phyloP scores from a whole-genome alignment of 2,888 invertebrate species.

The Tinea trinotella region DNA sequence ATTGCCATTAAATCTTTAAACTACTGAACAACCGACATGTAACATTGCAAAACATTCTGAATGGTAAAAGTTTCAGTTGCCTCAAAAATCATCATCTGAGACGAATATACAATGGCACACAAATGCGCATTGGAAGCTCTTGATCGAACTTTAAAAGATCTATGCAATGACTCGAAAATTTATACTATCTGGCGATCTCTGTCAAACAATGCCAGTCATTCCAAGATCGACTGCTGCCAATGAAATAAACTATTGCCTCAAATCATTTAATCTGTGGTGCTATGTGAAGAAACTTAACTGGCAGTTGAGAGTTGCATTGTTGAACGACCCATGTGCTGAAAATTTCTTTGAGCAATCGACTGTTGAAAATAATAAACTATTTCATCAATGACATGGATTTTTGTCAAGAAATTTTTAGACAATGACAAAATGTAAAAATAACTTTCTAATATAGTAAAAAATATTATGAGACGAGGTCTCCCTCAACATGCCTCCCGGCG shows the following conservation, averaged over 20 bases:
- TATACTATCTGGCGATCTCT: constrained; percentile 25
- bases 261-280: constrained; percentile 26
- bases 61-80: neutral
- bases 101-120: constrained; percentile 18
- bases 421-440: no score
- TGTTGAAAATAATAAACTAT: no score
- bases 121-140: constrained; percentile 15
- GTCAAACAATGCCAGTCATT: constrained; percentile 26
- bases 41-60: constrained; percentile 21
- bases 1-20: constrained; percentile 21
- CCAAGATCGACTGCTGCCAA: constrained; percentile 25
- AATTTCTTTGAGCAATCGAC: neutral
- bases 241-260: constrained; percentile 26
- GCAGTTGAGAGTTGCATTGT: neutral
- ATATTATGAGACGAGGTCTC: no score
- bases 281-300: constrained; percentile 19
- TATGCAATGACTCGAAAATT: constrained; percentile 11
- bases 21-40: constrained; percentile 21
- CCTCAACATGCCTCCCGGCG: no score
- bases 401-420: no score
- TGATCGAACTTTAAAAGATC: constrained; percentile 15
- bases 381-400: no score
- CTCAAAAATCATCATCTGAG: constrained; percentile 5
- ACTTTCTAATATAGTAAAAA: no score
- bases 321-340: neutral